These are phyloP conservation scores for Ameiurus melas DNA, from an alignment of 2,113 vertebrate species.

Conservation along the genomic window DNA sequence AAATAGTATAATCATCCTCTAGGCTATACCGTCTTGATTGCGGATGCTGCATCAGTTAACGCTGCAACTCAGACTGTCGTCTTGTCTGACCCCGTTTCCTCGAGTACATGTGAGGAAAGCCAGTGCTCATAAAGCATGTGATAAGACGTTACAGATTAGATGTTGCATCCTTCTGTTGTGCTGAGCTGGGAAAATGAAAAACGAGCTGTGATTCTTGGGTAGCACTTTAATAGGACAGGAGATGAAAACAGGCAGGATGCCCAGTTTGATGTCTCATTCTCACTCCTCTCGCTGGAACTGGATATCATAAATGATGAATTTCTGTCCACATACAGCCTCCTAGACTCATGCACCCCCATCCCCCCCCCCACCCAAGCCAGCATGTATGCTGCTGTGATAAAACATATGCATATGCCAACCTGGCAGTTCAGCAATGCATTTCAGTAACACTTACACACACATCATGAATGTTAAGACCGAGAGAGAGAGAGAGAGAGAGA, in stretches of 20 bases:
- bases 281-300: conserved; percentile 13
- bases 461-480: background rate
- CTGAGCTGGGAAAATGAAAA: conserved; percentile 24
- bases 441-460: background rate
- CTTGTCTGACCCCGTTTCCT: conserved; percentile 36
- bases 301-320: conserved; percentile 8
- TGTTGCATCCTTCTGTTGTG: background rate
- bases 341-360: background rate
- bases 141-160: conserved; percentile 1
- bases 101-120: conserved; percentile 21
- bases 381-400: background rate
- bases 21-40: background rate
- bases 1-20: background rate
- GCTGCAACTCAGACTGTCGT: conserved; percentile 9
- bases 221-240: conserved; percentile 1
- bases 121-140: background rate
- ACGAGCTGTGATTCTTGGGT: conserved; percentile 21
- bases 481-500: too few relatives aligned
- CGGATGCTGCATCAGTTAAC: background rate
- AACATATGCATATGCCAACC: background rate
- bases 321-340: background rate
- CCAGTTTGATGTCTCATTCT: conserved; percentile 24
- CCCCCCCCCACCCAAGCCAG: too few relatives aligned
- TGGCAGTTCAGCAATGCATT: background rate
- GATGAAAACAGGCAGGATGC: conserved; percentile 16